Percentiles rank a stretch among this genome's conserved stretches.
phyloP scores from a whole-genome alignment of 2,113 vertebrate genomes.

The Chauna torquata region DNA sequence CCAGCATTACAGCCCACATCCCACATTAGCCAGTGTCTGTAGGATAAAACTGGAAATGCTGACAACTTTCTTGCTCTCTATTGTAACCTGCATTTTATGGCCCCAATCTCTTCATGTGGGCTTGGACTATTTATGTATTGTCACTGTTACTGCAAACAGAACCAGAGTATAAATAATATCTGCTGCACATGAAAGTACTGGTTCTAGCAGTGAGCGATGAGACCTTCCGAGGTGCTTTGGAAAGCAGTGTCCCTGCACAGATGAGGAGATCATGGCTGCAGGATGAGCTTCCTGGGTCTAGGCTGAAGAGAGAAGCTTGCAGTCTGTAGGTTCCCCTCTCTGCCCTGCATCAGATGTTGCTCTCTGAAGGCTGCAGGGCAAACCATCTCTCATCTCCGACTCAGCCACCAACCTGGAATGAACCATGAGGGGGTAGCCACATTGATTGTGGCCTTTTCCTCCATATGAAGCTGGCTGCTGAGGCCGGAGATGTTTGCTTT shows the following conservation, averaged over 20 bases:
- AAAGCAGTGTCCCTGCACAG: neutral
- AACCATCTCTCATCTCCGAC: neutral
- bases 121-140: neutral
- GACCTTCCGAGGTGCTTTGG: neutral
- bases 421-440: accelerated
- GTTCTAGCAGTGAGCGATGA: neutral
- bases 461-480: neutral
- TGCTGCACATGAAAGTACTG: neutral
- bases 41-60: neutral
- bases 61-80: neutral
- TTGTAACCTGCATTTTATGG: neutral
- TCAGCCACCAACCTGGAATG: neutral
- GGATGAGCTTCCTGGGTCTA: neutral
- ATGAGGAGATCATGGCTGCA: neutral
- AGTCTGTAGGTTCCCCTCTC: neutral
- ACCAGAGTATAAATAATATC: neutral
- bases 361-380: neutral
- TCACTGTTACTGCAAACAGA: neutral
- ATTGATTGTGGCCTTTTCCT: neutral
- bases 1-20: neutral
- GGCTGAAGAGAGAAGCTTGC: no score
- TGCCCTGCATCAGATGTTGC: neutral
- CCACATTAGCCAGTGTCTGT: neutral
- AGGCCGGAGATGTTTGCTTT: neutral
- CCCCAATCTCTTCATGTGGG: neutral